A percentile compares a stretch with the other conserved stretches of the same genome.
Conservation (phyloP, 2,113 vertebrate species). For the Leptobrachium ailaonicum region DNA sequence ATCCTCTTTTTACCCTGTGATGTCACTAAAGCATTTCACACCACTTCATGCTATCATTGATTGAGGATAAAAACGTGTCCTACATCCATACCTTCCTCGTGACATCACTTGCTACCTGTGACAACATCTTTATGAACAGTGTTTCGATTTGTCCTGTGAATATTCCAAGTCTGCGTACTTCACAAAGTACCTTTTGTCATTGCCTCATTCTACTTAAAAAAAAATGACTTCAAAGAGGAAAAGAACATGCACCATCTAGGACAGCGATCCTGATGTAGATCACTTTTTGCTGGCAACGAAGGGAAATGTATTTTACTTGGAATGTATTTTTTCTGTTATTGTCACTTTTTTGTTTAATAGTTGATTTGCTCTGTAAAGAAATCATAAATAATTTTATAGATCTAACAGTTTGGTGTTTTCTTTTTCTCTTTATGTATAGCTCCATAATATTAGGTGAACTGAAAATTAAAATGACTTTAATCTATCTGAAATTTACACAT, state of each 20-base stretch:
- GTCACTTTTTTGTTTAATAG: background rate
- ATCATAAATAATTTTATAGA: background rate
- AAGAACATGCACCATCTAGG: background rate
- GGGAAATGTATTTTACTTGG: background rate
- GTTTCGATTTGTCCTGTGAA: background rate
- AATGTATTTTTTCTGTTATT: background rate
- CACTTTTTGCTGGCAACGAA: background rate
- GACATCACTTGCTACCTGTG: conserved; percentile 1
- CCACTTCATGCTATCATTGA: background rate
- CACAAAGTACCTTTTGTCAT: background rate
- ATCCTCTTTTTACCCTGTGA: background rate
- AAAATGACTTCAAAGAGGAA: background rate
- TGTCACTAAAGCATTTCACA: background rate
- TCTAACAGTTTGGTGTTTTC: background rate
- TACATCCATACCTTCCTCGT: background rate
- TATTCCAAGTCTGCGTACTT: background rate
- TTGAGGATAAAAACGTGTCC: background rate
- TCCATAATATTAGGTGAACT: too few species aligned
- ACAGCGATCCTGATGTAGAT: background rate
- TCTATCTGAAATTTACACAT: too few species aligned
- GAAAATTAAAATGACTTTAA: too few species aligned
- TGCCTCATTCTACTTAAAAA: background rate
- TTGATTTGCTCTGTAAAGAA: conserved; percentile 7
- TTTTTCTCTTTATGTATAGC: too few species aligned
- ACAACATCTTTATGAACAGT: conserved; percentile 3